A percentile compares a stretch with the other conserved stretches of the same genome.
Evolutionary conservation across 1,140 invertebrate species (phyloP).

Genomic region (Limonius californicus): DNA sequence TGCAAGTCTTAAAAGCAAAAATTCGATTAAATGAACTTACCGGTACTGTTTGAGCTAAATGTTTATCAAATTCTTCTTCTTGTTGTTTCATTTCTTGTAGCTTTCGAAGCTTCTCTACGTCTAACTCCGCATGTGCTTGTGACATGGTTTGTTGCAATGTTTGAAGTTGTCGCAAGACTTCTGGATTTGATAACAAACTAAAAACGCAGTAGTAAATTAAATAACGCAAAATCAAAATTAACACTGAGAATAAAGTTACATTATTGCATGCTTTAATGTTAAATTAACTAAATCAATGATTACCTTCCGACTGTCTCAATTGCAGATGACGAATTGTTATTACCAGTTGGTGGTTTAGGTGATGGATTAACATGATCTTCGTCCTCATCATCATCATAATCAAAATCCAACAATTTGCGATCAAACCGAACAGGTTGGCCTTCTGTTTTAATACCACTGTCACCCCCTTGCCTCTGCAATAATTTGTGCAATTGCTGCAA

Average conservation of each 20-base stretch:
- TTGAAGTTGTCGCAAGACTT: slow-evolving; percentile 69
- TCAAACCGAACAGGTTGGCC: slow-evolving; percentile 58
- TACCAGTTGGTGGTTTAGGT: slow-evolving; percentile 32
- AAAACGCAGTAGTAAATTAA: slow-evolving; percentile 28
- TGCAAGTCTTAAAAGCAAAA: neutral
- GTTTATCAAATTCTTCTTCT: slow-evolving; percentile 76
- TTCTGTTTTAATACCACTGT: slow-evolving; percentile 43
- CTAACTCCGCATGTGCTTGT: slow-evolving; percentile 57
- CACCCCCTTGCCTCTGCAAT: slow-evolving; percentile 52
- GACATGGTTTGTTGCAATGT: slow-evolving; percentile 53
- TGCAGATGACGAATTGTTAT: neutral
- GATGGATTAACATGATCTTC: slow-evolving; percentile 54
- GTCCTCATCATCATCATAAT: slow-evolving; percentile 80
- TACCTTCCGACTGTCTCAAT: slow-evolving; percentile 37
- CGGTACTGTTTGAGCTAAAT: slow-evolving; percentile 66
- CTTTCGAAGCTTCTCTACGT: slow-evolving; percentile 66
- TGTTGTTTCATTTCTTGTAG: slow-evolving; percentile 69
- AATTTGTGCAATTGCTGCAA: slow-evolving; percentile 59
- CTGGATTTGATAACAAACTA: slow-evolving; percentile 69
- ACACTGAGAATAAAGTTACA: no score
- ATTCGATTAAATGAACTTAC: no score
- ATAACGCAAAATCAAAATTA: no score
- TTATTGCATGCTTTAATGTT: no score
- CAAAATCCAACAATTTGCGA: slow-evolving; percentile 78
- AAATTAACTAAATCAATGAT: no score